A percentile compares a stretch with the other conserved stretches of the same genome.
phyloP scores from a whole-genome alignment of 2,888 invertebrate species.

The Dicroscelio sp. region DNA sequence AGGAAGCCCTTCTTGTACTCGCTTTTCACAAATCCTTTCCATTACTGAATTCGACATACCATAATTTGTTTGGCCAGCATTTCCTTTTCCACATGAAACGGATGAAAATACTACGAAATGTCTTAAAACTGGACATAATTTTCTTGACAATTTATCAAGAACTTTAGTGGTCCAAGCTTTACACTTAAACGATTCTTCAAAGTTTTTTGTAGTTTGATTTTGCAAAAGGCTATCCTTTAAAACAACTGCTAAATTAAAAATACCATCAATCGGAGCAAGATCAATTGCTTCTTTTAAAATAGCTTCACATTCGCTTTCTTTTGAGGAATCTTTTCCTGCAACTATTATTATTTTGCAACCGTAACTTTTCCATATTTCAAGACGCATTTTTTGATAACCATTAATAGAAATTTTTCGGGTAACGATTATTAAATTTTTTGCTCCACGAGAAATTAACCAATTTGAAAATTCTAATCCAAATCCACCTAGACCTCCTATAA shows the following conservation, averaged over 20 bases:
- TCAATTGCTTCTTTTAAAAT: conserved; percentile 93
- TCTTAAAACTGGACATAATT: conserved; percentile 86
- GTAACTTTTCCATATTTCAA: conserved; percentile 94
- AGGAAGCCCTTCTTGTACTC: conserved; percentile 87
- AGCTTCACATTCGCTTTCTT: conserved; percentile 94
- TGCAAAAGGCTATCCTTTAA: conserved; percentile 92
- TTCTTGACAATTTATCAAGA: conserved; percentile 74
- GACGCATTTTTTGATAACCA: conserved; percentile 96
- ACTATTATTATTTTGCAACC: conserved; percentile 94
- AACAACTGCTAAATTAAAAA: conserved; percentile 94
- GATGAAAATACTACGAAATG: conserved; percentile 94
- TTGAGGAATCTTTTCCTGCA: conserved; percentile 94
- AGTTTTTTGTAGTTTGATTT: conserved; percentile 92
- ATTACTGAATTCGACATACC: conserved; percentile 92
- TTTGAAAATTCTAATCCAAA: conserved; percentile 97
- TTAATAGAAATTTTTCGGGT: conserved; percentile 96
- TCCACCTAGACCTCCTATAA: conserved; percentile 97
- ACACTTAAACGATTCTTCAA: conserved; percentile 92
- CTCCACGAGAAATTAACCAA: conserved; percentile 97
- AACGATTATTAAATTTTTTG: conserved; percentile 95
- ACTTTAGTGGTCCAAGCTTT: conserved; percentile 91
- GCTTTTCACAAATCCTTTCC: conserved; percentile 93
- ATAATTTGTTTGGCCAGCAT: conserved; percentile 94
- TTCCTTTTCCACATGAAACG: conserved; percentile 93
- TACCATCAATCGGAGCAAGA: conserved; percentile 93